Percentiles rank a stretch among this genome's conserved stretches.
These are phyloP conservation scores for Neolamprologus brichardi DNA, from an alignment of 2,113 vertebrate species.

Conservation along the genomic window DNA sequence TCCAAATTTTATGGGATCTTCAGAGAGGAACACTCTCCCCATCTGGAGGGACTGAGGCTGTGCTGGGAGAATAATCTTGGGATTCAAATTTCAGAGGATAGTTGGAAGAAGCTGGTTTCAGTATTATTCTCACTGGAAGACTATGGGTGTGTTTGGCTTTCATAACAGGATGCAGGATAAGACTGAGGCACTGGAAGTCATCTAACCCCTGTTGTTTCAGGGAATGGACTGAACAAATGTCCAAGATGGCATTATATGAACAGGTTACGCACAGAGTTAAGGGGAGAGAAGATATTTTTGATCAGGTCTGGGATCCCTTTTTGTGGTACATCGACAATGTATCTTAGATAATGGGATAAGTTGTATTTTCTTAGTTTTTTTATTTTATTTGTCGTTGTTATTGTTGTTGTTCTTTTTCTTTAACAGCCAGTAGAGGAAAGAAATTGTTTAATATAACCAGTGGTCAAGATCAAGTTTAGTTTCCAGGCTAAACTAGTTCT, in stretches of 20 bases:
- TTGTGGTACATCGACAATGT: not conserved
- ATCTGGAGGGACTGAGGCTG: not conserved
- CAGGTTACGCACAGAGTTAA: not conserved
- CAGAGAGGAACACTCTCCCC: not conserved
- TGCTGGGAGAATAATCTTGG: not conserved
- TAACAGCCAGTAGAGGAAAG: not conserved
- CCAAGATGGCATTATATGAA: not conserved
- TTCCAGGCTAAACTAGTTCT: not conserved
- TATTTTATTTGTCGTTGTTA: not conserved
- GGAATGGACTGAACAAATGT: not conserved
- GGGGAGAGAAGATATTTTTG: not conserved
- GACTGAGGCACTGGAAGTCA: not conserved
- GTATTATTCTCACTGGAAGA: not conserved
- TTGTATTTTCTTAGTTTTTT: not conserved
- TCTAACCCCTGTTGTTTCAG: not conserved
- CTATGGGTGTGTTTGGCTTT: not conserved
- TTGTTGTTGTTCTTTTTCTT: not conserved
- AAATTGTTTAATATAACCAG: not conserved
- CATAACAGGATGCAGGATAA: not conserved
- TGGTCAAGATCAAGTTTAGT: not conserved
- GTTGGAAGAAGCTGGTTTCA: not conserved
- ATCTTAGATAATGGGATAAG: not conserved
- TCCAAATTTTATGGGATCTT: not conserved
- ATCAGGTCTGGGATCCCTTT: not conserved
- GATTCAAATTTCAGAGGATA: not conserved